Base-by-base conservation (phyloP, 2,113 vertebrate genomes). In the Vicugna pacos region DNA sequence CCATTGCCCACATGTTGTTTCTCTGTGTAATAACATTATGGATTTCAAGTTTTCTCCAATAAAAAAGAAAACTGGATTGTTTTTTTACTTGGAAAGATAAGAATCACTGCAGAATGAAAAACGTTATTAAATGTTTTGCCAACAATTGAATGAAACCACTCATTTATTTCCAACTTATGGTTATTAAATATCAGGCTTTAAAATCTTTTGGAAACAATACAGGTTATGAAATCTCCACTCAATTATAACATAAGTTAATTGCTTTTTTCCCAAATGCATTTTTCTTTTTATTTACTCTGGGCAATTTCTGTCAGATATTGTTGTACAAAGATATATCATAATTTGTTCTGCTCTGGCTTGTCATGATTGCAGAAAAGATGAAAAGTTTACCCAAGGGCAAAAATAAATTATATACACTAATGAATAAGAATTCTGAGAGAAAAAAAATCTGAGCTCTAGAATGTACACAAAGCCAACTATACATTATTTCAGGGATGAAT, bases 241-340 rank as follows among this genome's bases (percentile, higher is more conserved):
- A 93, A 93, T 94, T 94, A 87, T 72, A 88, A 67, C 22, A 24
- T 30, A 82, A 95, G n/a, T 60, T 94, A 94, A 96, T 96, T 96
- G 89, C 32, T 94, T 89, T 95, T 79, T 26, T 69, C 54, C 81
- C 42, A 54, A 82, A 87, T 94, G 48, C 42, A 76, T 95, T 93
- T 92, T 95, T 93, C 65, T 93, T 97, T 93, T 48, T 87, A 91
- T 93, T 93, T 94, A 82, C 42, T 94, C n/a, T 89, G 11, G 58
- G 50, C 14, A 87, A 96, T 91, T 96, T 95, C 89, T 95, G 69
- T 92, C 91, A 95, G 84, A 84, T 93, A 76, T 85, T 86, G 76
- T 86, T 91, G 46, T 60, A 91, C 54, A 95, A 89, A 38, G 73
- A 95, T 76, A 96, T 77, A 91, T 94, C 48, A 97, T 67, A 95